phyloP scores from a whole-genome alignment of 2,888 invertebrate genomes.

The Acronicta leporina region DNA sequence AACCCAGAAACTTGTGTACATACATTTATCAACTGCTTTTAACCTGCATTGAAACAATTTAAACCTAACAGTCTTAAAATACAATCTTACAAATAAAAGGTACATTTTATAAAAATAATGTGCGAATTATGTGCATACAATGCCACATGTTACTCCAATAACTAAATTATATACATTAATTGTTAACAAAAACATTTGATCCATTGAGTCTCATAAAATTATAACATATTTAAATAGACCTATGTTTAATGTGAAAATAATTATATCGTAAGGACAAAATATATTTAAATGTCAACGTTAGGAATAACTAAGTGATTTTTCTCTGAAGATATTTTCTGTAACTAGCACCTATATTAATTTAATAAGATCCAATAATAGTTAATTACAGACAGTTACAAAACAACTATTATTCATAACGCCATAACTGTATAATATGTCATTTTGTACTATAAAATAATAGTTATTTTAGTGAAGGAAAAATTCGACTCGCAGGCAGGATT shows the following conservation, averaged over 20 bases:
- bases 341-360: slow-evolving; percentile 77
- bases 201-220: slow-evolving; percentile 61
- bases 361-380: slow-evolving; percentile 53
- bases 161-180: slow-evolving; percentile 57
- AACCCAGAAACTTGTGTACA: slow-evolving; percentile 30
- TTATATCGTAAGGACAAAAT: slow-evolving; percentile 35
- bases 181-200: slow-evolving; percentile 59
- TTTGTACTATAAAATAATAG: slow-evolving; percentile 77
- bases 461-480: no score
- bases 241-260: slow-evolving; percentile 43
- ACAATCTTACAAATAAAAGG: slow-evolving; percentile 65
- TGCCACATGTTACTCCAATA: slow-evolving; percentile 53
- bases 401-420: slow-evolving; percentile 50
- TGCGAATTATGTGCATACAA: slow-evolving; percentile 66
- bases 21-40: slow-evolving; percentile 47
- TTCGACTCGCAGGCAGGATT: no score
- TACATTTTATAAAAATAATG: slow-evolving; percentile 70
- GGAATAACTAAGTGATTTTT: slow-evolving; percentile 51
- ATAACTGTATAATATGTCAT: slow-evolving; percentile 59
- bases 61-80: slow-evolving; percentile 81
- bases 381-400: slow-evolving; percentile 58
- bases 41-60: slow-evolving; percentile 73
- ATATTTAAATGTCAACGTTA: slow-evolving; percentile 52
- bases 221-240: slow-evolving; percentile 45
- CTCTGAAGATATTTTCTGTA: slow-evolving; percentile 74